Conservation (phyloP, 2,113 vertebrate species). For the Dolichallabes microphthalmus region DNA sequence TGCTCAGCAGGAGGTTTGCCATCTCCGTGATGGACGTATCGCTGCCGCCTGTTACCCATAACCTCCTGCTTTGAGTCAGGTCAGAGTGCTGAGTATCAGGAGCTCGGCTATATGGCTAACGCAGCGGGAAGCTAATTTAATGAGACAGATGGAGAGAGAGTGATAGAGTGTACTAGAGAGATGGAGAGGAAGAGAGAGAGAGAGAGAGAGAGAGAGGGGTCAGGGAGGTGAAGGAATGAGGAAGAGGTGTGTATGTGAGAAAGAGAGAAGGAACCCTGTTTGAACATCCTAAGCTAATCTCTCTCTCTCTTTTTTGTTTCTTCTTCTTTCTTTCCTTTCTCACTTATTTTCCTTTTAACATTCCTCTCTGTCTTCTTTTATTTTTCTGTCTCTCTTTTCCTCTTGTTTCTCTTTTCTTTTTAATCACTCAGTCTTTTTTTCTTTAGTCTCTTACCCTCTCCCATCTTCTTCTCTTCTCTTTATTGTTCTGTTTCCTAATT, state of each 20-base stretch:
- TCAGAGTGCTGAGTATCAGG: conserved; percentile 58
- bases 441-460: neutral
- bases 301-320: neutral
- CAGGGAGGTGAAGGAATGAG: neutral
- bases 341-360: neutral
- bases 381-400: neutral
- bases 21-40: conserved; percentile 26
- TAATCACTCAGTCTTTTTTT: neutral
- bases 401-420: neutral
- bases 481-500: neutral
- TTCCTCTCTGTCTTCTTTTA: neutral
- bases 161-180: conserved; percentile 49
- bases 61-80: conserved; percentile 64
- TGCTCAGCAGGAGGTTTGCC: conserved; percentile 35
- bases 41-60: conserved; percentile 62
- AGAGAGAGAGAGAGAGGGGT: neutral
- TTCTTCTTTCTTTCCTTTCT: neutral
- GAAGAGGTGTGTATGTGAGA: neutral
- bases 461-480: neutral
- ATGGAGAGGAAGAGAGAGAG: conserved; percentile 46
- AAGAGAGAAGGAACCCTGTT: neutral
- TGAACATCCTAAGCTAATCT: neutral
- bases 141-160: conserved; percentile 57
- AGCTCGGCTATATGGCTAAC: conserved; percentile 50
- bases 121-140: conserved; percentile 71